phyloP scores from a whole-genome alignment of 2,888 invertebrate genomes.

The Dryobota labecula region DNA sequence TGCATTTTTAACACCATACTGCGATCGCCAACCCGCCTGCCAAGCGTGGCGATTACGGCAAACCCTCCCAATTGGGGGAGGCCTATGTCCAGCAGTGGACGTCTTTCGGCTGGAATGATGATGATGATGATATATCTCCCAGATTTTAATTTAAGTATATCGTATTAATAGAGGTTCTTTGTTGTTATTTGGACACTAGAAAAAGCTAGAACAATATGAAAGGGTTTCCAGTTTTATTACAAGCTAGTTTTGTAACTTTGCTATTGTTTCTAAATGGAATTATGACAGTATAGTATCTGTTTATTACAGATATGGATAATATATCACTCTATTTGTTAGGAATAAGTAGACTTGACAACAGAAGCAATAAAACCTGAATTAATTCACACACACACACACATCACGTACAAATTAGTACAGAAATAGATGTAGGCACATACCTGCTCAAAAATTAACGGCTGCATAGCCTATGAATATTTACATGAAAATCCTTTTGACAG shows the following conservation, averaged over 20 bases:
- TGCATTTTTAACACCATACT: too few relatives aligned
- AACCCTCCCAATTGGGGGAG: too few relatives aligned
- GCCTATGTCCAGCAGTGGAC: too few relatives aligned
- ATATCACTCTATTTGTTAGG: too few relatives aligned
- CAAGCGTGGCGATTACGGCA: too few relatives aligned
- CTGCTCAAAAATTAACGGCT: not conserved
- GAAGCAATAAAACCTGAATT: too few relatives aligned
- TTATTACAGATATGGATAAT: too few relatives aligned
- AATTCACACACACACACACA: not conserved
- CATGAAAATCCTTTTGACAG: constrained; percentile 11
- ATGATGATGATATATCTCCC: not conserved
- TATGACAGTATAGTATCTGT: too few relatives aligned
- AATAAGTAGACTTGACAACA: too few relatives aligned
- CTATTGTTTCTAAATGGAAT: not conserved
- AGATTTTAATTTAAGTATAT: constrained; percentile 5
- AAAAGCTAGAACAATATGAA: not conserved
- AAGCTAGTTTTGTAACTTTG: not conserved
- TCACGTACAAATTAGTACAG: not conserved
- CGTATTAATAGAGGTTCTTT: not conserved
- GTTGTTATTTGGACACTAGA: not conserved
- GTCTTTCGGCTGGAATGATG: too few relatives aligned
- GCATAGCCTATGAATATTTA: constrained; percentile 1
- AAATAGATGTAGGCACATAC: not conserved
- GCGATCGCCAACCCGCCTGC: too few relatives aligned
- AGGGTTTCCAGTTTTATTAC: not conserved